These are phyloP conservation scores for Nudaria mundana DNA, from an alignment of 2,888 invertebrate genomes.

Conservation along the genomic window DNA sequence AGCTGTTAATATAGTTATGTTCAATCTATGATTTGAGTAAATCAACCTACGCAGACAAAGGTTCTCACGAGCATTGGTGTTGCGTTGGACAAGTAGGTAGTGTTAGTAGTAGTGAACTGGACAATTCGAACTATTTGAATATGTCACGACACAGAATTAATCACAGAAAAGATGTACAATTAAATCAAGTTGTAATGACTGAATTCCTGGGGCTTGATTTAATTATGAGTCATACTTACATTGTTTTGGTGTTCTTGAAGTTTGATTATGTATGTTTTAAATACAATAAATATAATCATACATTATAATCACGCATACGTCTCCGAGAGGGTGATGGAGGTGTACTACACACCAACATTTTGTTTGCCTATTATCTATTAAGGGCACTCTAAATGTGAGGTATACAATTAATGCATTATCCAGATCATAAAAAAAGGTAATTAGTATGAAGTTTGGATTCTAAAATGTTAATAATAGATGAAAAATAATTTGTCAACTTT, in stretches of 20 bases:
- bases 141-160: slow-evolving; percentile 5
- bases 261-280: neutral
- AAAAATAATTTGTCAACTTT: too few relatives aligned
- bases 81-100: slow-evolving; percentile 31
- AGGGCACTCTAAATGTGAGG: too few relatives aligned
- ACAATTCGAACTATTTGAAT: slow-evolving; percentile 22
- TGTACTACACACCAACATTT: too few relatives aligned
- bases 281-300: too few relatives aligned
- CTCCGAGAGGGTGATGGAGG: too few relatives aligned
- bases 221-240: neutral
- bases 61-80: slow-evolving; percentile 29
- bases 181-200: neutral
- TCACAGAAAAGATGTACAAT: neutral
- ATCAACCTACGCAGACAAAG: slow-evolving; percentile 22
- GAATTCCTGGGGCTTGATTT: neutral
- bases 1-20: slow-evolving; percentile 31
- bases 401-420: too few relatives aligned
- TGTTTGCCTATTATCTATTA: too few relatives aligned
- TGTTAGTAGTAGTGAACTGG: too few relatives aligned
- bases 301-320: too few relatives aligned
- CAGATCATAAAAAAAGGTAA: too few relatives aligned
- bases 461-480: too few relatives aligned
- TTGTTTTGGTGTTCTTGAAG: neutral
- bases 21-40: slow-evolving; percentile 26
- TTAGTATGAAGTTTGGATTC: too few relatives aligned